A percentile compares a stretch with the other conserved stretches of the same genome.
phyloP scores from a whole-genome alignment of 2,113 vertebrate genomes.

The Buteo buteo region DNA sequence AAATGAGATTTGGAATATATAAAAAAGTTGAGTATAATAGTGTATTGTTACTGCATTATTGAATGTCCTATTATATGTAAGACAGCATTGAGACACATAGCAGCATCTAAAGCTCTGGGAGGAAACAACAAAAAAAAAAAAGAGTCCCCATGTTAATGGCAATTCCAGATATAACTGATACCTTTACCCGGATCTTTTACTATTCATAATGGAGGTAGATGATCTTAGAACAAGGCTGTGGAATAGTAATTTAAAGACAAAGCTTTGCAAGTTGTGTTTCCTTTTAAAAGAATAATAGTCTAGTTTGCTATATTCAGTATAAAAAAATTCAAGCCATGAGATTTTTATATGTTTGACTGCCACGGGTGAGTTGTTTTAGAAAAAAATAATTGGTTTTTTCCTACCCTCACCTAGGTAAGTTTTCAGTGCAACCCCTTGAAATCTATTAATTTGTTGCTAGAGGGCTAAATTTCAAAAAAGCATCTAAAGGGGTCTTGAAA shows the following conservation, averaged over 20 bases:
- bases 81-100: background rate
- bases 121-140: background rate
- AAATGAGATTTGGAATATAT: background rate
- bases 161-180: background rate
- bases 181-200: background rate
- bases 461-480: background rate
- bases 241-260: background rate
- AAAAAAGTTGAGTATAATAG: background rate
- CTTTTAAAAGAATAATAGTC: background rate
- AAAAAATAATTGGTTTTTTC: background rate
- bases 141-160: background rate
- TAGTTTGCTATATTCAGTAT: rapidly evolving
- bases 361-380: background rate
- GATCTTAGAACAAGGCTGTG: background rate
- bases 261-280: background rate
- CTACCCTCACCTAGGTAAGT: too few species aligned
- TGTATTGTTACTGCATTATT: background rate
- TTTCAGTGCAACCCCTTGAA: background rate
- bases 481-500: background rate
- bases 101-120: background rate
- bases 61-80: too few species aligned
- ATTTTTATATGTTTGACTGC: background rate
- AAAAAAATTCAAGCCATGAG: background rate
- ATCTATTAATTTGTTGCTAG: background rate
- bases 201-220: background rate